Conservation (phyloP, 2,113 vertebrate species). For the Ovibos moschatus region DNA sequence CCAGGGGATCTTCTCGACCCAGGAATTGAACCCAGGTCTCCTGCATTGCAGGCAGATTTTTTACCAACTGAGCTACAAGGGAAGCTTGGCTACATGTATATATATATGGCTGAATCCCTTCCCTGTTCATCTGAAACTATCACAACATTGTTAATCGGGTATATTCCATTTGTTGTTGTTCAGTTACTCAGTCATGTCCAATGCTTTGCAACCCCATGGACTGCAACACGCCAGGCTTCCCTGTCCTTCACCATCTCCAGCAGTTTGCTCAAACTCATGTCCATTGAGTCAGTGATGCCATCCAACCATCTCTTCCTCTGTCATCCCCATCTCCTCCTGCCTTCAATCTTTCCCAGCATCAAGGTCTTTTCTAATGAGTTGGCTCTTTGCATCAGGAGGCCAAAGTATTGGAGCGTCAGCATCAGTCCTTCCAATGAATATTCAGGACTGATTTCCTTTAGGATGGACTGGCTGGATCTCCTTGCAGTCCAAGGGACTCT, state of each 20-base stretch:
- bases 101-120: neutral
- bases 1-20: neutral
- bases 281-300: neutral
- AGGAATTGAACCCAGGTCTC: neutral
- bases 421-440: neutral
- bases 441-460: neutral
- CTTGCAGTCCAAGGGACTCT: neutral
- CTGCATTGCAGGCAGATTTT: neutral
- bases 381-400: neutral
- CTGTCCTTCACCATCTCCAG: neutral
- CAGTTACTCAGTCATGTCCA: neutral
- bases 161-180: neutral
- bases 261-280: neutral
- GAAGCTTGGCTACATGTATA: neutral
- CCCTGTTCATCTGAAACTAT: neutral
- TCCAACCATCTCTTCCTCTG: neutral
- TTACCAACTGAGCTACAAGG: neutral
- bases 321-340: neutral
- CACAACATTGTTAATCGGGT: neutral
- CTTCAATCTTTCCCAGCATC: neutral
- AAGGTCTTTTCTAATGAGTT: neutral
- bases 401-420: neutral
- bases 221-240: neutral
- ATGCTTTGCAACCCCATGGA: neutral
- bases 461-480: neutral